Percentiles rank a stretch among this genome's conserved stretches.
Conservation (phyloP, 2,797 vertebrate genomes). For the Champsocephalus gunnari region DNA sequence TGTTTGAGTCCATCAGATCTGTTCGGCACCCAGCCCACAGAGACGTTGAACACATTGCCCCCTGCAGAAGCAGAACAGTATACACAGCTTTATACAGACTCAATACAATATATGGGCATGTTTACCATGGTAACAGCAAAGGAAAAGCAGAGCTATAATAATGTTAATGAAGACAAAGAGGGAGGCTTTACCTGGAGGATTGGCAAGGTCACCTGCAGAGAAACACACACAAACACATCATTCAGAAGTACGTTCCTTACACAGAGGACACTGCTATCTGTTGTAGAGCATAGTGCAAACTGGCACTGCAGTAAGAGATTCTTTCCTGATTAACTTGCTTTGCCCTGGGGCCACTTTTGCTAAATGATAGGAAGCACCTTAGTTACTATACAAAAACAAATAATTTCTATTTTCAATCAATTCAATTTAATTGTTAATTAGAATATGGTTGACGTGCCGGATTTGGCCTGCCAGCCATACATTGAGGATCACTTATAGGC, state of each 20-base stretch:
- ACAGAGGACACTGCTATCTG: neutral
- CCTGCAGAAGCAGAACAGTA: constrained; percentile 74
- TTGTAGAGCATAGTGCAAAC: neutral
- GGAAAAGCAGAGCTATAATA: constrained; percentile 3
- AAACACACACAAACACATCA: constrained; percentile 56
- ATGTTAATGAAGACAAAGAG: constrained; percentile 3
- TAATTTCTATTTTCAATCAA: too few relatives aligned
- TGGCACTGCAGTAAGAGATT: too few relatives aligned
- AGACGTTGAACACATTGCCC: constrained; percentile 85
- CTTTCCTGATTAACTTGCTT: too few relatives aligned
- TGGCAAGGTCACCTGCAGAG: constrained; percentile 83
- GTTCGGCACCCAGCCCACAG: constrained; percentile 75
- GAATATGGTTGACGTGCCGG: too few relatives aligned
- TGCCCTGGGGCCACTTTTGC: too few relatives aligned
- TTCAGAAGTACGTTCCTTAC: constrained; percentile 9
- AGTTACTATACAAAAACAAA: too few relatives aligned
- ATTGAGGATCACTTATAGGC: neutral
- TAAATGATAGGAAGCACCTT: too few relatives aligned
- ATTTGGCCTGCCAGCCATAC: too few relatives aligned
- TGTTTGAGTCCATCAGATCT: constrained; percentile 59
- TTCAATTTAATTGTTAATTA: too few relatives aligned
- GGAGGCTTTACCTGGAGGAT: constrained; percentile 85
- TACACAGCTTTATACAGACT: neutral
- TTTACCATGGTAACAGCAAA: constrained; percentile 30
- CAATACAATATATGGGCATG: constrained; percentile 1